phyloP scores from a whole-genome alignment of 2,113 vertebrate species.

The Pomatostomus ruficeps region DNA sequence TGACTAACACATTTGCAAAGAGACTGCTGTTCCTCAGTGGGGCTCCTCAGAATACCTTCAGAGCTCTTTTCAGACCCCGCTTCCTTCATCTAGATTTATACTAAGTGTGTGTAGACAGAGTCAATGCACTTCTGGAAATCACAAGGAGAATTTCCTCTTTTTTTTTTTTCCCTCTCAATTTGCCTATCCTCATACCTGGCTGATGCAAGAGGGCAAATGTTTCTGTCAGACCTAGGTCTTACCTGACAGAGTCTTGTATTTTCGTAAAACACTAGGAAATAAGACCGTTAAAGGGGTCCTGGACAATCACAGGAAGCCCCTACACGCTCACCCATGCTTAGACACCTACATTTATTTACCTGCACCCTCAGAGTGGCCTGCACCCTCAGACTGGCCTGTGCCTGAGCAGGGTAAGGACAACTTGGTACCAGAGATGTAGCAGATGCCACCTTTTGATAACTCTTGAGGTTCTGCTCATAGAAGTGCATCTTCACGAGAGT shows the following conservation, averaged over 20 bases:
- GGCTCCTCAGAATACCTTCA: neutral
- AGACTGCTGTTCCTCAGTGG: neutral
- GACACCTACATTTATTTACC: neutral
- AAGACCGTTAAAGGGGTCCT: neutral
- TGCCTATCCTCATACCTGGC: neutral
- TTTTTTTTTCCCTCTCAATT: neutral
- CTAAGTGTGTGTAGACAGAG: neutral
- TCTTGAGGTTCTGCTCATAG: neutral
- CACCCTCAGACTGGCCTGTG: neutral
- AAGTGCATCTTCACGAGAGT: neutral
- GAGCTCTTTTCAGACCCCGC: neutral
- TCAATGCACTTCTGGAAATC: neutral
- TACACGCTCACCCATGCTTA: neutral
- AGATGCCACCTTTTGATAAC: neutral
- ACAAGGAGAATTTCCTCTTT: neutral
- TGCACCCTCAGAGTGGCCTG: neutral
- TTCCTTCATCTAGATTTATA: neutral
- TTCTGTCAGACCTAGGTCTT: neutral
- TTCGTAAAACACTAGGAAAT: neutral
- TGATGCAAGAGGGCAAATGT: neutral
- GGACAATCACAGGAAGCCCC: neutral
- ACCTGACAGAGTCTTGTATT: neutral
- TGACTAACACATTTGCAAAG: neutral
- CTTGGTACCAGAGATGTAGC: neutral
- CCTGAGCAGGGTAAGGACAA: neutral